Base-by-base conservation (phyloP, 2,113 vertebrate genomes). In the Himantopus leucocephalus region DNA sequence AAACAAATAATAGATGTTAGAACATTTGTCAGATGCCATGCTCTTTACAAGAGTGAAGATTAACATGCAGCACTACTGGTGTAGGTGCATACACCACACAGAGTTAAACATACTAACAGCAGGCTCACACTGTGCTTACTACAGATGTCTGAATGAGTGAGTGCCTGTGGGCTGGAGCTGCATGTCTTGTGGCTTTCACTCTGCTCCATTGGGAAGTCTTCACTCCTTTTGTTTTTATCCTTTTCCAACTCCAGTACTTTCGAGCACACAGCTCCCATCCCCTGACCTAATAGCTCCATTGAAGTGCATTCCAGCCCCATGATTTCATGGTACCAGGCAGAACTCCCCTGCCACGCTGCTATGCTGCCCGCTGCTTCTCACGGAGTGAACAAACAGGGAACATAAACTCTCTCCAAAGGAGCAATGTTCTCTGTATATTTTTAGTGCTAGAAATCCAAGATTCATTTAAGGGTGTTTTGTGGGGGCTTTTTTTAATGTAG, bases 251-350 rank as follows among this genome's bases (percentile, higher is more conserved):
- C 48, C 41, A 92, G 93, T 63, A 84, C 96, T 98, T 97, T 94
- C 8, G 94, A 97, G 96, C 94, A 71, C 92, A 96, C 85, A 93
- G 79, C 91, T 97, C 94, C 91, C 63, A 96, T 95, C 81, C 92
- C 96, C 95, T 97, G 94, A 95, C 95, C 92, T 97, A 97, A 92
- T 39, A 92, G 95, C 90, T 92, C 77, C 90, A 92, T 45, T 90
- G 94, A 97, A 95, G 92, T 90, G 76, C 98, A 98, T 98, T 98
- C 98, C 98, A 98, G 92, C 90, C 90, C 83, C 14, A 78, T 98
- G 98, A 98, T 98, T 97, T 98, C 98, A 98, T 96, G 96, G 97
- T 97, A 97, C 97, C 96, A 94, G 94, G 97, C 96, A 32, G 67
- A 76, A 96, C 96, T 98, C 97, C 96, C 97, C 98, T 97, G 96